Base-by-base conservation (phyloP, 2,888 invertebrate species). In the Trichacis sp. region DNA sequence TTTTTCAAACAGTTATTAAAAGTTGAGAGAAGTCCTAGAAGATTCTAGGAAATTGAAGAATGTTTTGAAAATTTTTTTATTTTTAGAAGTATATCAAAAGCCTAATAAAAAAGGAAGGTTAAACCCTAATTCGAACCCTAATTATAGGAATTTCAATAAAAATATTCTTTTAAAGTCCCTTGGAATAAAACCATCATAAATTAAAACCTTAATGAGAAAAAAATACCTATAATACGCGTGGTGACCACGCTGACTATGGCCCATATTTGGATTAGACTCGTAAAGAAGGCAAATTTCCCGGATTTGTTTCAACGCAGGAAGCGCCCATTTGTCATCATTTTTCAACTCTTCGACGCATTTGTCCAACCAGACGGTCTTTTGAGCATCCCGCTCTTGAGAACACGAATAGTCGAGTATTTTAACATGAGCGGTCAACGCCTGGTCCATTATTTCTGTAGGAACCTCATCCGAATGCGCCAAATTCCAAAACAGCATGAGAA, bases 321-420 rank as follows among this genome's bases (percentile, higher is more conserved):
- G 84, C 15, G 95, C 97, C 97, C 97, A 98, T 69, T 91, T 91
- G 76, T 94, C 95, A 40, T 91, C 91, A 51, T 89, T 91, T 82
- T 94, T 94, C 62, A 98, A 85, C 84, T 98, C 97, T 72, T 96
- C 96, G n/a, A 98, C 96, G 83, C 97, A 96, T 86, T 95, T 95
- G 80, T 96, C 94, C 64, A 98, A 87, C 97, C 97, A 98, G 64
- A 93, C 90, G 11, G 95, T 94, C 86, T 98, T 98, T 85, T 97
- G 97, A 9, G 95, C 93, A 85, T 98, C 97, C 73, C 97, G 89
- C 82, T 98, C 96, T 88, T 97, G 97, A 54, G 97, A 96, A 86
- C 97, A 98, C 81, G 96, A 97, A 84, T 97, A 98, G 87, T 98
- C 98, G 69, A 98, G 88, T 81, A 98, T 98, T 88, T 98, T 98